Conservation (phyloP, 2,113 vertebrate species). For the Guaruba guarouba region DNA sequence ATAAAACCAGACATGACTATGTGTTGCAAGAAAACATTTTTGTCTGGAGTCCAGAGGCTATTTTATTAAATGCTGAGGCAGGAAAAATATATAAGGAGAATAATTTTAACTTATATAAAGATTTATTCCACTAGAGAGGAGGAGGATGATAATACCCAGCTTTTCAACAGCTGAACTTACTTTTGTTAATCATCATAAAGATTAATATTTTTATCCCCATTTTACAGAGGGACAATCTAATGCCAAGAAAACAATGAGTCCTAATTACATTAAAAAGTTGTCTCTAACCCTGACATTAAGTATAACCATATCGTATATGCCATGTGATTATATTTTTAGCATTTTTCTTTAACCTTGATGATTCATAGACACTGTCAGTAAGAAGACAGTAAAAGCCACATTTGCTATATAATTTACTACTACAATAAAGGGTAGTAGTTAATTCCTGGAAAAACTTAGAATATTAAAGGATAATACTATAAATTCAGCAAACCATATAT, state of each 20-base stretch:
- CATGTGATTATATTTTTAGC: background rate
- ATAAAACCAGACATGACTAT: background rate
- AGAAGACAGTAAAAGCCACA: background rate
- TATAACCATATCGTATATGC: background rate
- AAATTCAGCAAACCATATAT: background rate
- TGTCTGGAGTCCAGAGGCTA: background rate
- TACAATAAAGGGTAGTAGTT: background rate
- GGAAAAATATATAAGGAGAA: background rate
- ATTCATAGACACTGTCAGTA: background rate
- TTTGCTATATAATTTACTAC: background rate
- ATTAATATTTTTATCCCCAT: background rate
- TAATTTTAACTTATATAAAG: background rate
- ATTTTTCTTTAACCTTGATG: background rate
- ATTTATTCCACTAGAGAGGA: background rate
- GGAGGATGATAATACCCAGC: background rate
- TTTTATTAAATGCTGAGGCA: conserved; percentile 1
- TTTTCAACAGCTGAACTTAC: background rate
- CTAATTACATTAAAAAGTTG: background rate
- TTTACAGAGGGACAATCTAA: background rate
- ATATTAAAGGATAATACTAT: background rate
- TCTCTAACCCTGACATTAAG: background rate
- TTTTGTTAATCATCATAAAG: background rate
- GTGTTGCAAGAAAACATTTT: background rate
- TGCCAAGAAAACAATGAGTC: background rate
- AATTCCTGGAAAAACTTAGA: background rate